Base-by-base conservation (phyloP, 2,797 vertebrate genomes). In the Cossypha niveicapilla region DNA sequence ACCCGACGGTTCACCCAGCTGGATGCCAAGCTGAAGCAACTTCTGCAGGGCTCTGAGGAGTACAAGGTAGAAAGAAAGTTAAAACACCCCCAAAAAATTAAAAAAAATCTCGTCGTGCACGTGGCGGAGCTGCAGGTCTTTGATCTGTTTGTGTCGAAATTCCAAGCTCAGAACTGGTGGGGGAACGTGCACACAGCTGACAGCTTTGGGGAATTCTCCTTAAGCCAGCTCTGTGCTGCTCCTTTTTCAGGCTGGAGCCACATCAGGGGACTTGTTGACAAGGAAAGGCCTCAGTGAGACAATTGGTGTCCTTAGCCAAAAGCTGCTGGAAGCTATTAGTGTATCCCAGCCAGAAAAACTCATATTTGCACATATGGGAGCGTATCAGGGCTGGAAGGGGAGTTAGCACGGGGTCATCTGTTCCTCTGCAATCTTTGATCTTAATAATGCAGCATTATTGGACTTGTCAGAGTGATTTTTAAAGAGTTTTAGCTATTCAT, bases 1-100 rank as follows among this genome's bases (percentile, higher is more conserved):
- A 99, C 99, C 0, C 98, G 98, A 12, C 98, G 99, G 47, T 99
- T 99, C 96, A 99, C 99, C 1, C 98, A 99, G 97, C 97, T 99
- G 1, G 99, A 99, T 13, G 97, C 99, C 5, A 98, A 99, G 97
- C 98, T 99, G 41, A 98, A 99, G 88, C 99, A 99, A 42, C 98
- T 99, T 19, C 96, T 98, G 25, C 99, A 99, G 76, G 99, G 99
- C 97, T 98, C 99, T 9, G 98, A 99, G 65, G 98, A 99, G 34
- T 99, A 99, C 21, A 99, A 99, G 99, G 99, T 99, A 97, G 57
- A 16, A 9, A 2, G 11, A 8, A 65, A 14, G 28, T 25, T 17
- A 1, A 8, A 27, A 30, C 13, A 8, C 9, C 47, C 14, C 47
- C 14, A 27, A 48, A 48, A 48, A 17, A 16, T 34, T 34, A 50